Evolutionary conservation across 2,797 vertebrate species (phyloP), one percentile per base, ranked within the genome.

Genomic region (Arctocebus calabarensis): DNA sequence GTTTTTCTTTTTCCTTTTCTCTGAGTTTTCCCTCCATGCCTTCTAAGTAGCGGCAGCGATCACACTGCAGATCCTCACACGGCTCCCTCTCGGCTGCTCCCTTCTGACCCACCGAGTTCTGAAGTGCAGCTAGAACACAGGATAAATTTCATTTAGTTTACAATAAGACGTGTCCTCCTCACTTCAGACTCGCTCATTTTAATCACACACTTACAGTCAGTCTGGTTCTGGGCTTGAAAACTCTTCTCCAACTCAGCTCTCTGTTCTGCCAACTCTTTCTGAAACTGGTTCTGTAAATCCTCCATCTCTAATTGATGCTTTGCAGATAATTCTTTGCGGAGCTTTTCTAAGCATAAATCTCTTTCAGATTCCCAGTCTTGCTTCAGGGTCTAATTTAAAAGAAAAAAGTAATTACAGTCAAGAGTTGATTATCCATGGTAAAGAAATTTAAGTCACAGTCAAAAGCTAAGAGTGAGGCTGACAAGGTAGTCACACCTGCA

Each of bases 1-100:
- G 98, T 73, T 99, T 99, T 75, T 98, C 98, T 84, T 95, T 96
- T 40, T 99, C 98, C 83, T 99, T 99, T 91, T 98, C 98, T 75
- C 84, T 96, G 84, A 96, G 97, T 62, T 96, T 97, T 59, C 48
- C 32, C 79, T 97, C 98, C 55, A 91, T 22, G 5, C 98, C 98
- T 97, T 99, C 98, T 43, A 99, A 94, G 66, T 98, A 97, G 70
- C 95, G 97, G 13, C 93, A 94, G 92, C 97, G 98, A 52, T 99
- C 97, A 25, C 97, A 91, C 95, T 98, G 98, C 52, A 99, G 92
- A 37, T 98, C 95, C 23, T 98, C 96, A 7, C 83, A 95, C 5
- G 98, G 71, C 32, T 98, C 98, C 96, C 97, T 95, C 68, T 99
- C 93, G 32, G 98, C 96, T 9, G 94, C 78, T 9, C 98, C 98